Conservation (phyloP, 2,113 vertebrate species). For the Illadopsis cleaveri region DNA sequence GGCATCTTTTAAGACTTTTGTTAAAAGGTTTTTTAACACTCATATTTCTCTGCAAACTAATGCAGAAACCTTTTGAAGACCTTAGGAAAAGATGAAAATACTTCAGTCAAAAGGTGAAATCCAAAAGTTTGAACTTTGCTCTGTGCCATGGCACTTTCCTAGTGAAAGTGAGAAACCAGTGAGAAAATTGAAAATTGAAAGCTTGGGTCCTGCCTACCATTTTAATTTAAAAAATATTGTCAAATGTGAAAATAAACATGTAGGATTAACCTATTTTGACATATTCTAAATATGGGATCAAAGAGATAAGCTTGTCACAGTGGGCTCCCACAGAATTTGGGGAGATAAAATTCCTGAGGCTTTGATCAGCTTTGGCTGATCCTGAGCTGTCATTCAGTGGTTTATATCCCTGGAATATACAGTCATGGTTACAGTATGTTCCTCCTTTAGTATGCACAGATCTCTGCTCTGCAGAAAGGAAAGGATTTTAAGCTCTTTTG, state of each 20-base stretch:
- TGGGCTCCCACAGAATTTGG: neutral
- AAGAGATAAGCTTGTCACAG: conserved; percentile 44
- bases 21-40: neutral
- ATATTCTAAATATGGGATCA: conserved; percentile 35
- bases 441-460: neutral
- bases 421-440: conserved; percentile 21
- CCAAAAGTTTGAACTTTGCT: neutral
- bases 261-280: conserved; percentile 13
- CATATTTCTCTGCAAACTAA: neutral
- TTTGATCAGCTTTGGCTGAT: conserved; percentile 52
- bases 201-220: neutral
- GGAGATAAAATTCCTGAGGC: conserved; percentile 22
- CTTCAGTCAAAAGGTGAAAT: neutral
- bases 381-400: conserved; percentile 25
- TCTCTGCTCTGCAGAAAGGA: conserved; percentile 18
- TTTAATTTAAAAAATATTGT: neutral
- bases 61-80: neutral
- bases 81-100: neutral
- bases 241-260: conserved; percentile 26
- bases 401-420: conserved; percentile 16
- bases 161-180: neutral
- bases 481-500: conserved; percentile 2
- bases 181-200: neutral
- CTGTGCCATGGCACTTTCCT: neutral
- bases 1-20: neutral